Conservation (phyloP, 2,797 vertebrate genomes). For the Sebastiscus albofasciatus region DNA sequence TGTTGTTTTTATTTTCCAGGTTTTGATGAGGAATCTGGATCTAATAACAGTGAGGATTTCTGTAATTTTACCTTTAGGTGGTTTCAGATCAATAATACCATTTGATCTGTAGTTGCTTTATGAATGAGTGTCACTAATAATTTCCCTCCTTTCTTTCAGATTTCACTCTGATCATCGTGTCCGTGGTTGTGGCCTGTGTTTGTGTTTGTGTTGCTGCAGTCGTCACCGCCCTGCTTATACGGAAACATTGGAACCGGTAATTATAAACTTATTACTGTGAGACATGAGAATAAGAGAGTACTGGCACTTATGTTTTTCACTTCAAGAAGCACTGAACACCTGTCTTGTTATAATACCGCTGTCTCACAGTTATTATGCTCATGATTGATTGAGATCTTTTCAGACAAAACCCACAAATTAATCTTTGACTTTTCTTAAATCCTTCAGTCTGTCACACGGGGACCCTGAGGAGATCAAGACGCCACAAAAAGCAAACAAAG, state of each 20-base stretch:
- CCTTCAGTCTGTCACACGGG: accelerated
- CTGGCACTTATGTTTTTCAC: too few species aligned
- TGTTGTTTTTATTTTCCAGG: background rate
- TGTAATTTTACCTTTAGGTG: background rate
- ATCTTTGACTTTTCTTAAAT: background rate
- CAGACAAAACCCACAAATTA: background rate
- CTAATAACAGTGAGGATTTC: background rate
- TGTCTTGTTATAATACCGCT: background rate
- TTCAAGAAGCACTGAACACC: background rate
- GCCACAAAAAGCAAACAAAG: too few species aligned
- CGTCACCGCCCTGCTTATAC: accelerated
- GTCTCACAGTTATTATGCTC: background rate
- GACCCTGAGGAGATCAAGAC: background rate
- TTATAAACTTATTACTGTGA: too few species aligned
- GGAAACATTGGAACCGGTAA: too few species aligned
- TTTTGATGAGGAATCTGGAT: background rate
- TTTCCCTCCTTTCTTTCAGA: too few species aligned
- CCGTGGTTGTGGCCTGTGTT: too few species aligned
- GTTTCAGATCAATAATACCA: background rate
- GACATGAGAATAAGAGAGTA: too few species aligned
- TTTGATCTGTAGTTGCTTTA: background rate
- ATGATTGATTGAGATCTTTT: background rate
- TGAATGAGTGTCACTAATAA: too few species aligned
- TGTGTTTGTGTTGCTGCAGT: too few species aligned
- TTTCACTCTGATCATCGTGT: background rate